These are phyloP conservation scores for Tangara arthus DNA, from an alignment of 2,797 vertebrate species.

Conservation along the genomic window DNA sequence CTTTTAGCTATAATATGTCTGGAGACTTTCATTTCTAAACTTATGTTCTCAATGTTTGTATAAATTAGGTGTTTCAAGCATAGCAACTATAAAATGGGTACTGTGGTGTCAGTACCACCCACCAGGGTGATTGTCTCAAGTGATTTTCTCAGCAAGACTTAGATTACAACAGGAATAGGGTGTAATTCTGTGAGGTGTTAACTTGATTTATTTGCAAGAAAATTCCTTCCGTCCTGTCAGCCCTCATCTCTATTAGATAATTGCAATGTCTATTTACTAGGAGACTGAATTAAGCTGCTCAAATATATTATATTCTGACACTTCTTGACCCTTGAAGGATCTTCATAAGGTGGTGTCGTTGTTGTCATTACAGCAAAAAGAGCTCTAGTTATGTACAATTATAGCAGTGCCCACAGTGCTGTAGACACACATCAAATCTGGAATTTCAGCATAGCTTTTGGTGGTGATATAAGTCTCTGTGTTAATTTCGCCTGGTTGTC, in stretches of 20 bases:
- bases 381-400: not conserved
- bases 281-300: not conserved
- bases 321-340: not conserved
- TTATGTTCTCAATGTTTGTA: not conserved
- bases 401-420: not conserved
- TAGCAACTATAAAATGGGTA: not conserved
- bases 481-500: not conserved
- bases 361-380: not conserved
- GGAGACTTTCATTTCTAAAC: not conserved
- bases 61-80: not conserved
- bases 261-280: not conserved
- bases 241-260: not conserved
- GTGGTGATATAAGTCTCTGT: not conserved
- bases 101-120: not conserved
- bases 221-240: not conserved
- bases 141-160: not conserved
- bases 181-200: not conserved
- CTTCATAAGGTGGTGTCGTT: not conserved
- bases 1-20: not conserved
- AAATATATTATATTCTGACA: not conserved
- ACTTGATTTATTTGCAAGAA: not conserved
- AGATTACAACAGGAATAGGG: not conserved
- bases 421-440: not conserved
- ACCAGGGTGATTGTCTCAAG: not conserved
- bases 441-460: not conserved